These are phyloP conservation scores for Sepioteuthis lessoniana DNA, from an alignment of 2,888 invertebrate genomes.

Conservation along the genomic window DNA sequence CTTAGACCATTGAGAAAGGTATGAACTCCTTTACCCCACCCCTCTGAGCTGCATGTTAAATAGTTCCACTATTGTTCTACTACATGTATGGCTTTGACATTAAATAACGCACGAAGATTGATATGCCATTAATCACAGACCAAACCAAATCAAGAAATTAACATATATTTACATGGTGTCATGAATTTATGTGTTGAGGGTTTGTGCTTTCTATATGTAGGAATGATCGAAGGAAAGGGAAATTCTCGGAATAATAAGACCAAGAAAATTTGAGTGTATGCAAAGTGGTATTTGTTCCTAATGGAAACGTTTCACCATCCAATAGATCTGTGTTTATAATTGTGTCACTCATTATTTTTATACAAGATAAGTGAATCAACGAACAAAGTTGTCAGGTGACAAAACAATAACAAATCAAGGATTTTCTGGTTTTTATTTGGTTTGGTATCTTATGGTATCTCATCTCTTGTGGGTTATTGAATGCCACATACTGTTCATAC, in stretches of 20 bases:
- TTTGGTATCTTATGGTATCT: too few relatives aligned
- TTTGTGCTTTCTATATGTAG: neutral
- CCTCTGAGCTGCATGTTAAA: too few relatives aligned
- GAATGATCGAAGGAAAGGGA: neutral
- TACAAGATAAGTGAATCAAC: neutral
- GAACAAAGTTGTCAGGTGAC: neutral
- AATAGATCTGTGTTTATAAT: neutral
- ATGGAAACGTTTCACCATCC: neutral
- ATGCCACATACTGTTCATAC: too few relatives aligned
- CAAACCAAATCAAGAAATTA: too few relatives aligned
- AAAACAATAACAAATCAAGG: neutral
- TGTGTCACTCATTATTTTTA: neutral
- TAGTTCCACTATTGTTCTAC: too few relatives aligned
- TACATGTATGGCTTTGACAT: too few relatives aligned
- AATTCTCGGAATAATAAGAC: neutral
- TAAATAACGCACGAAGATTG: too few relatives aligned
- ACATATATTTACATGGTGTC: too few relatives aligned
- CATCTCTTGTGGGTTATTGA: too few relatives aligned
- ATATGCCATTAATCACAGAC: too few relatives aligned
- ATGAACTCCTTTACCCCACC: too few relatives aligned
- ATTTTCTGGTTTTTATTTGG: neutral
- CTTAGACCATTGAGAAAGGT: too few relatives aligned
- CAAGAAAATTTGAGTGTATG: neutral
- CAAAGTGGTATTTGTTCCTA: neutral
- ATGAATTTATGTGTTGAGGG: neutral